These are phyloP conservation scores for Rhagium mordax DNA, from an alignment of 2,888 invertebrate species.

Conservation along the genomic window DNA sequence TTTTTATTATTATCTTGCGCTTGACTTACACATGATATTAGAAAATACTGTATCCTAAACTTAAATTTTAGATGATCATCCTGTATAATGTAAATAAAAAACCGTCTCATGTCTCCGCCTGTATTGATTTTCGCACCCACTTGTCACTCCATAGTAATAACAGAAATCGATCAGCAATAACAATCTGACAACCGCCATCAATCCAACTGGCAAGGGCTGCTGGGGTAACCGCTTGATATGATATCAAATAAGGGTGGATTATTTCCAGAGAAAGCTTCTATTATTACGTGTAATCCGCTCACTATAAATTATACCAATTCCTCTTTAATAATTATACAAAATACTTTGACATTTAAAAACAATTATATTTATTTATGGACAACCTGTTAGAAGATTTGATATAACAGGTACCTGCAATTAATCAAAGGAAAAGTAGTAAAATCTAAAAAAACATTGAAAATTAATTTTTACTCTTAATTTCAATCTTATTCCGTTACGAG, in stretches of 20 bases:
- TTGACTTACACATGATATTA: too few species aligned
- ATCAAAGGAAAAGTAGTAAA: too few species aligned
- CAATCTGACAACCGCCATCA: constrained; percentile 62
- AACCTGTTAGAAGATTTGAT: constrained; percentile 3
- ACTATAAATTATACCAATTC: constrained; percentile 43
- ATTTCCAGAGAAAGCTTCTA: constrained; percentile 52
- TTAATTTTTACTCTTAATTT: too few species aligned
- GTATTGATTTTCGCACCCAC: constrained; percentile 56
- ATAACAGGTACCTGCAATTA: neutral
- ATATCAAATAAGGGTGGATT: constrained; percentile 54
- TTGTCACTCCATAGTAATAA: constrained; percentile 64
- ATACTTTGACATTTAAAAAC: constrained; percentile 23
- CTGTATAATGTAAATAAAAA: neutral
- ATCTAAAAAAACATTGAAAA: too few species aligned
- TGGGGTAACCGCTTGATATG: constrained; percentile 50
- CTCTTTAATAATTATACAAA: constrained; percentile 31
- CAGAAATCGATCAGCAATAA: constrained; percentile 64
- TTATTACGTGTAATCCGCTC: constrained; percentile 48
- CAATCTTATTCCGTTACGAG: too few species aligned
- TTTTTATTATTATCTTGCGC: too few species aligned
- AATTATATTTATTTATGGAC: constrained; percentile 21
- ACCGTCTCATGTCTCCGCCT: neutral
- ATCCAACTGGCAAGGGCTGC: constrained; percentile 52
- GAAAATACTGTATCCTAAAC: too few species aligned
- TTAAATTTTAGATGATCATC: too few species aligned